Base-by-base conservation (phyloP, 2,888 invertebrate genomes). In the Nudaria mundana region DNA sequence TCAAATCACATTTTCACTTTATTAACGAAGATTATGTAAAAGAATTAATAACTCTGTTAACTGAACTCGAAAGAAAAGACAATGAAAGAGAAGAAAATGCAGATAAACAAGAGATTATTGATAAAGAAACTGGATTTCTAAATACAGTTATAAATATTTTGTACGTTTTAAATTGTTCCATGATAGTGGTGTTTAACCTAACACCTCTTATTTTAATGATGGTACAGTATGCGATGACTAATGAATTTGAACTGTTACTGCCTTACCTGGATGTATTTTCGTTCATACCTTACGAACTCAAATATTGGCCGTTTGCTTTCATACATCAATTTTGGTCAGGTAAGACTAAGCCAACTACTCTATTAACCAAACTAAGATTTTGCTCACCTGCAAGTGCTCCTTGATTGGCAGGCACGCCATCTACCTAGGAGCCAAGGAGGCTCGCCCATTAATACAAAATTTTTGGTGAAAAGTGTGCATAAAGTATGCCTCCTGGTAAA, bases 261-360 rank as follows among this genome's bases (percentile, higher is more conserved):
- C 76, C 71, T 0, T 76, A 67, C 46, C 37, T 75, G 16, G 65
- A 69, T 12, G 58, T 69, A 3, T 76, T 70, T 52, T 52, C 57
- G 0, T 66, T 74, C 30, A 53, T 70, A 18, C 62, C 76, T 3
- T 56, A 63, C 4, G 44, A 74, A 26, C 34, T 69, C 2, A 57
- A 49, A 13, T 67, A 62, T 29, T 76, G 73, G 73, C 64, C 60
- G 6, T 57, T 69, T 37, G 60, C 60, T 8, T 76, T 72, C 33
- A 23, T 71, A 5, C 66, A 71, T 45, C 71, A 75, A 34, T 52
- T 70, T 46, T 72, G 72, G 71, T 56, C 70, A 45, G 69, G 76
- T 75, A 47, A 47, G 48, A n/a, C n/a, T n/a, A n/a, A n/a, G n/a
- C n/a, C n/a, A n/a, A n/a, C n/a, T n/a, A n/a, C n/a, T n/a, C n/a